Conservation (phyloP, 2,797 vertebrate genomes). For the Thripadectes ignobilis region DNA sequence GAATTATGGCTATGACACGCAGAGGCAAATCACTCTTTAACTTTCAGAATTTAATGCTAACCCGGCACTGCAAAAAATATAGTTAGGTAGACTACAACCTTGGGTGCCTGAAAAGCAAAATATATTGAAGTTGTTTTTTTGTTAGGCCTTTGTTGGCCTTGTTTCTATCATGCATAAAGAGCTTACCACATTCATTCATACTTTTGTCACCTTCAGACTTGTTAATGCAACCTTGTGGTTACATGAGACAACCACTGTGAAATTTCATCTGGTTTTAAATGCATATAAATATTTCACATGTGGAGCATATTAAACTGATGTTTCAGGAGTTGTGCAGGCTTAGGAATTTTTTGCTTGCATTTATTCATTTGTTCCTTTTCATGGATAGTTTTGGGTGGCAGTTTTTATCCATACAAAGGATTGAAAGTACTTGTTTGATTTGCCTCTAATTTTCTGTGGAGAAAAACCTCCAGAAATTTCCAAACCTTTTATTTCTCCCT, state of each 20-base stretch:
- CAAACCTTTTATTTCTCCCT: not conserved
- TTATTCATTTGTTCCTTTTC: not conserved
- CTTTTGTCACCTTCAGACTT: slow-evolving; percentile 47
- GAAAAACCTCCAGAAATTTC: not conserved
- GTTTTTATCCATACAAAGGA: not conserved
- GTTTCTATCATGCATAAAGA: not conserved
- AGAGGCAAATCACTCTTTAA: not conserved
- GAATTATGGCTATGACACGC: not conserved
- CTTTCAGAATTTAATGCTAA: not conserved
- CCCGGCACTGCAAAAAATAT: not conserved
- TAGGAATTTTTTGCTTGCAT: not conserved
- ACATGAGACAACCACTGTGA: not conserved
- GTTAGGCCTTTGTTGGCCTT: not conserved
- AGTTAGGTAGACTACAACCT: not conserved
- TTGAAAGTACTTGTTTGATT: not conserved
- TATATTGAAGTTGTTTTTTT: not conserved
- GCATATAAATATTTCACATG: slow-evolving; percentile 5
- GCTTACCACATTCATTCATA: not conserved
- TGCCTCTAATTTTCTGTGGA: not conserved
- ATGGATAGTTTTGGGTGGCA: not conserved
- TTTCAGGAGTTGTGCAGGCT: not conserved
- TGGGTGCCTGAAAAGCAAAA: not conserved
- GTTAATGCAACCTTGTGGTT: slow-evolving; percentile 20
- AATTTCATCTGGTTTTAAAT: not conserved
- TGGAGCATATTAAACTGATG: not conserved